phyloP scores from a whole-genome alignment of 2,797 vertebrate species.

The Anableps anableps region DNA sequence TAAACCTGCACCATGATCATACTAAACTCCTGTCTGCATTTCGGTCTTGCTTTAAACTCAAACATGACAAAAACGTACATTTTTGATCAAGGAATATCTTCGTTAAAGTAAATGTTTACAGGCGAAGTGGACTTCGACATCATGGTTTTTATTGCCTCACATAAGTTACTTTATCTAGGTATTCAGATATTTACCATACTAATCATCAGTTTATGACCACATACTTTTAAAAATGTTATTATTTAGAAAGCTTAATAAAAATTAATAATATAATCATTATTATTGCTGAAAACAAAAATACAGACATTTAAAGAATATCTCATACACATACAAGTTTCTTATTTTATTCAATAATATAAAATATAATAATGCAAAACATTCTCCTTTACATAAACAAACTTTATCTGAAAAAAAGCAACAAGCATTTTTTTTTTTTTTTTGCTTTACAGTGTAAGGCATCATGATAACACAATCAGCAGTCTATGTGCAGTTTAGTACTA shows the following conservation, averaged over 20 bases:
- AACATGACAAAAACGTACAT: neutral
- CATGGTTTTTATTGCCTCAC: neutral
- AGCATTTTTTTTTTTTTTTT: slow-evolving; percentile 43
- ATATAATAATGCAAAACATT: slow-evolving; percentile 64
- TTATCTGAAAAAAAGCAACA: slow-evolving; percentile 52
- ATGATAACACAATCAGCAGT: slow-evolving; percentile 51
- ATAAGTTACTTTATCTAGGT: neutral
- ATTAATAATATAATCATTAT: neutral
- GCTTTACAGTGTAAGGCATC: slow-evolving; percentile 61
- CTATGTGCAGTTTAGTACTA: slow-evolving; percentile 46
- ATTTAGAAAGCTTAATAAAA: neutral
- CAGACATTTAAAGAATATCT: slow-evolving; percentile 22
- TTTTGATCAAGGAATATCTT: neutral
- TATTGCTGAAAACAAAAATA: neutral
- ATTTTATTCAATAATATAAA: slow-evolving; percentile 67
- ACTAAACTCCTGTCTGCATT: neutral
- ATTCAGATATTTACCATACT: neutral
- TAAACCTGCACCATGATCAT: no score
- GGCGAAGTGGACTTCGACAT: neutral
- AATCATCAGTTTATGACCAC: neutral
- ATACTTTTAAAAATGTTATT: neutral
- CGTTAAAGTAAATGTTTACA: neutral
- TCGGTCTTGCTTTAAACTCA: neutral
- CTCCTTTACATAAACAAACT: slow-evolving; percentile 57
- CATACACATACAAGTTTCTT: slow-evolving; percentile 30